Percentiles rank a stretch among this genome's conserved stretches.
Evolutionary conservation across 2,888 invertebrate species (phyloP).

Genomic region (Chirona hameri): DNA sequence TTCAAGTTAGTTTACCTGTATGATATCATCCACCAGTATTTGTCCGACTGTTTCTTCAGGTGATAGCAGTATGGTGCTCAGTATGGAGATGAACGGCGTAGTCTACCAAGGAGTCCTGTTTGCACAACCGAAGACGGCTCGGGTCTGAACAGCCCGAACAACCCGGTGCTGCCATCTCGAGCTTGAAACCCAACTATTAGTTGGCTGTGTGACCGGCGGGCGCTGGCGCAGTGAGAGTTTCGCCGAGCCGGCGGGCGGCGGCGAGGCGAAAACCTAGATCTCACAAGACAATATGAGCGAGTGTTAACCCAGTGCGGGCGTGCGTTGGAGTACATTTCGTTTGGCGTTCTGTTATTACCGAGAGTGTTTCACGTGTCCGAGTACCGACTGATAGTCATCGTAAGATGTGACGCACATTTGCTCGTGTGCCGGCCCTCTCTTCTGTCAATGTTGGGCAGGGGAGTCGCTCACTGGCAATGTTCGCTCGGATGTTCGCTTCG

Average conservation of each 20-base stretch:
- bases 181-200: not conserved
- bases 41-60: conserved; percentile 54
- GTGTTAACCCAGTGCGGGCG: not conserved
- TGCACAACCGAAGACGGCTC: conserved; percentile 51
- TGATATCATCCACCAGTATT: conserved; percentile 43
- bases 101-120: conserved; percentile 94
- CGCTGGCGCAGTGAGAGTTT: not conserved
- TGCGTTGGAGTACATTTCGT: not conserved
- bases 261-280: not conserved
- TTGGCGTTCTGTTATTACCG: not conserved
- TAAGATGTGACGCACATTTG: not conserved
- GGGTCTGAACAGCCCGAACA: not conserved
- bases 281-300: not conserved
- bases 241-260: not conserved
- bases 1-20: no score
- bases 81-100: conserved; percentile 93
- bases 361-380: not conserved
- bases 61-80: conserved; percentile 83
- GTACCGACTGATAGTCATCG: not conserved
- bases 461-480: not conserved
- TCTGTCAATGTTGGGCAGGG: no score
- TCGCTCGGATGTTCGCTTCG: not conserved
- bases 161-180: not conserved
- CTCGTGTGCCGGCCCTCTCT: no score
- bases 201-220: not conserved